Evolutionary conservation across 2,888 invertebrate species (phyloP), one percentile per base, ranked within the genome.

Genomic region (Meghimatium bilineatum): DNA sequence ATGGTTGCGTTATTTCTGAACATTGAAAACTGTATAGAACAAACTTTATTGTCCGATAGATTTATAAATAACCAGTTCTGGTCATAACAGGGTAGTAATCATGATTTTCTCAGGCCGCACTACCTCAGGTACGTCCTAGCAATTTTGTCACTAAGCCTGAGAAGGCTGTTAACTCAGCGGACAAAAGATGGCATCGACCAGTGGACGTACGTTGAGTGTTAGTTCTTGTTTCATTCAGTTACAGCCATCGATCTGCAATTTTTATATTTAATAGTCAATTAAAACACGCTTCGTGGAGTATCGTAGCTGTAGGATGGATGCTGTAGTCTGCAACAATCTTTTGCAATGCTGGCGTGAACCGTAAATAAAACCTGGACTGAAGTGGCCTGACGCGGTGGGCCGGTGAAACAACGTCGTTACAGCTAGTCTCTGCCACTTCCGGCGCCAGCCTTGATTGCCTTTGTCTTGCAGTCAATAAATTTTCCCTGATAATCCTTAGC

Each of bases 391-490:
- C 44, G 56, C 56, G 78, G 44, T 67, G 66, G 81, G 63, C 72
- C 44, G 72, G 23, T 80, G 81, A 71, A 81, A 74, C 74, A 72
- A 52, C 38, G 81, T 72, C 81, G 63, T 74, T 81, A 81, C 72
- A 74, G 38, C 80, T 60, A 81, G 81, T 72, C 81, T 81, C 74
- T 72, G 72, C 74, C 81, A 81, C 81, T 81, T 81, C 81, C 81
- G 81, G 81, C 60, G 72, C 74, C 32, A 34, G 81, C 74, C 74
- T 72, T n/a, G 80, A 74, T 74, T 72, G 81, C 81, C 56, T 72
- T 81, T 81, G 81, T 81, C 60, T 20, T 60, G 81, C 77, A 83
- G 83, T 85, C 85, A 85, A 85, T 85, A 85, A 80, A 85, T 85
- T 85, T 72, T 83, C 78, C 83, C 83, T 83, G 80, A 80, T 77